Base-by-base conservation (phyloP, 2,888 invertebrate genomes). In the Agrypnus murinus region DNA sequence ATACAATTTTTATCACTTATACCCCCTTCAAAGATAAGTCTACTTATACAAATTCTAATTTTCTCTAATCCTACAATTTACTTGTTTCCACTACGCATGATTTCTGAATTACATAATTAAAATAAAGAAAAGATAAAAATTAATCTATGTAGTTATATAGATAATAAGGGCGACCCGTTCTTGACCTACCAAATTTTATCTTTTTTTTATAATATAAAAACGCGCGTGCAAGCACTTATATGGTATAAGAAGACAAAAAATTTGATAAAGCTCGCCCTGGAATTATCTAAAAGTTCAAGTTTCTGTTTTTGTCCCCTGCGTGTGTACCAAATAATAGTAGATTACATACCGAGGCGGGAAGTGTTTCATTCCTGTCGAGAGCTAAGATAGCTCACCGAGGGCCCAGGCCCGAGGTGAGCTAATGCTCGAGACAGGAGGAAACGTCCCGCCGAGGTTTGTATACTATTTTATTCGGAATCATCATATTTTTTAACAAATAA, bases 101-200 rank as follows among this genome's bases (percentile, higher is more conserved):
- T 34, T 59, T 65, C 32, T 59, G 31, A 48, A 66, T 66, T 66
- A 66, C 45, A 59, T 66, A 66, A 66, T 60, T 38, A 60, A 60
- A n/a, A 12, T 10, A n/a, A 14, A 12, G 17, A 17, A 9, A 43
- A 45, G 57, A 46, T 59, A 66, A 50, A 25, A 31, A 9, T 36
- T 58, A 46, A 65, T 65, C 58, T 38, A 2, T 25, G n/a, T 9
- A 1, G 12, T 9, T 38, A 25, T 4, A 31, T n/a, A 3, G 65
- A 55, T 57, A 55, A 48, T 38, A 32, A 15, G 32, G 60, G 32
- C 63, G 32, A 38, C 40, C 15, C 15, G 25, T 38, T 57, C 46
- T 69, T 63, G 68, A 69, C 69, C 69, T 58, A 63, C 58, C 69
- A 25, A 69, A 69, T 15, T 36, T 14, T 69, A 63, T 63, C 63